A percentile compares a stretch with the other conserved stretches of the same genome.
Evolutionary conservation across 2,888 invertebrate genomes (phyloP).

Genomic region (Heliconius erato): DNA sequence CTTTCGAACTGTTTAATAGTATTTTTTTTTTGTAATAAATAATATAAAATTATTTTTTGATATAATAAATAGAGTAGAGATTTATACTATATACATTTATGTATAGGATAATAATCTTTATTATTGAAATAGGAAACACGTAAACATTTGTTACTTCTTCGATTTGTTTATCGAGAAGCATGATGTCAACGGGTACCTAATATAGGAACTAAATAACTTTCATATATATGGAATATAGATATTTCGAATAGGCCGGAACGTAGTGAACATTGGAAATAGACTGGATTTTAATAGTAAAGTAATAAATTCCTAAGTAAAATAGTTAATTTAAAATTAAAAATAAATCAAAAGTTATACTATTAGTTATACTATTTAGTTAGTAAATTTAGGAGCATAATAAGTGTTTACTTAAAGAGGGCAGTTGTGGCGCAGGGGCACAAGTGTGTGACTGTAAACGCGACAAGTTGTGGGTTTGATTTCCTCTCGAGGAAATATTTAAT

Average conservation of each 20-base stretch:
- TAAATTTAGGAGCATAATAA: background rate
- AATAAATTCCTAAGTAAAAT: background rate
- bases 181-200: background rate
- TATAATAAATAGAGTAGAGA: background rate
- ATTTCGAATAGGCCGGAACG: background rate
- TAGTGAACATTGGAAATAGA: background rate
- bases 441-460: no score
- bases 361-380: no score
- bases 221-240: background rate
- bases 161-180: background rate
- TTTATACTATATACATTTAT: background rate
- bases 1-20: background rate
- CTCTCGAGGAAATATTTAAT: no score
- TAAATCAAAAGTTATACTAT: no score
- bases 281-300: background rate
- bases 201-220: background rate
- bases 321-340: no score
- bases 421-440: no score
- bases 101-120: background rate
- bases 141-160: background rate
- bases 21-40: background rate
- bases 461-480: no score
- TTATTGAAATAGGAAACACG: background rate
- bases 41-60: no score
- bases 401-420: background rate